phyloP scores from a whole-genome alignment of 2,113 vertebrate species.

The Trogon surrucura region DNA sequence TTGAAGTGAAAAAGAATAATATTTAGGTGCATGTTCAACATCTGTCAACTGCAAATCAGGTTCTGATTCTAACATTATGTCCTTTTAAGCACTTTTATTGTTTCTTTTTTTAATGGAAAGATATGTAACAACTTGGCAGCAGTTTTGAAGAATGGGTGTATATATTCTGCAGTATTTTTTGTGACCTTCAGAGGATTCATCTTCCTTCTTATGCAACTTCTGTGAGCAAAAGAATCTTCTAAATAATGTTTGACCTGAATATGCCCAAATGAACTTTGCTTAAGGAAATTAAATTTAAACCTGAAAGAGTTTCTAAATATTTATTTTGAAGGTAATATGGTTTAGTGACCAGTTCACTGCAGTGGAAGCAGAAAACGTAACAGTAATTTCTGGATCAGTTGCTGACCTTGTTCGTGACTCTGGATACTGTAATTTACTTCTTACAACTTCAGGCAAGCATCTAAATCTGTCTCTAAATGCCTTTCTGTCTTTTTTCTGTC shows the following conservation, averaged over 20 bases:
- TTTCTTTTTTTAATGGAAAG: neutral
- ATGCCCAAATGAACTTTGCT: neutral
- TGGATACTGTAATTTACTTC: neutral
- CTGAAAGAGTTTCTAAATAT: neutral
- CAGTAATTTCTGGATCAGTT: neutral
- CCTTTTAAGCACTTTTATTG: neutral
- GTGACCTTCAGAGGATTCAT: neutral
- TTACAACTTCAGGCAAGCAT: neutral
- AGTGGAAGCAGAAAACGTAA: neutral
- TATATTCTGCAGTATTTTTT: neutral
- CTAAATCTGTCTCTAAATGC: neutral
- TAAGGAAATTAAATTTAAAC: conserved; percentile 15
- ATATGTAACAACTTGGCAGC: neutral
- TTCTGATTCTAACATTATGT: neutral
- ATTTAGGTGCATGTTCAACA: neutral
- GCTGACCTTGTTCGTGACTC: neutral
- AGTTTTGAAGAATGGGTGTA: neutral
- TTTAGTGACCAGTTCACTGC: neutral
- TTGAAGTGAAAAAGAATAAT: neutral
- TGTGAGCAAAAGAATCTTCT: neutral
- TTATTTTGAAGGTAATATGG: neutral
- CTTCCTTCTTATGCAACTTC: neutral
- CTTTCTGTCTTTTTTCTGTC: neutral
- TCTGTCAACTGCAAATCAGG: neutral
- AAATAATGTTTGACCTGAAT: neutral